A percentile compares a stretch with the other conserved stretches of the same genome.
Conservation (phyloP, 1,140 invertebrate species). For the Pantala flavescens region DNA sequence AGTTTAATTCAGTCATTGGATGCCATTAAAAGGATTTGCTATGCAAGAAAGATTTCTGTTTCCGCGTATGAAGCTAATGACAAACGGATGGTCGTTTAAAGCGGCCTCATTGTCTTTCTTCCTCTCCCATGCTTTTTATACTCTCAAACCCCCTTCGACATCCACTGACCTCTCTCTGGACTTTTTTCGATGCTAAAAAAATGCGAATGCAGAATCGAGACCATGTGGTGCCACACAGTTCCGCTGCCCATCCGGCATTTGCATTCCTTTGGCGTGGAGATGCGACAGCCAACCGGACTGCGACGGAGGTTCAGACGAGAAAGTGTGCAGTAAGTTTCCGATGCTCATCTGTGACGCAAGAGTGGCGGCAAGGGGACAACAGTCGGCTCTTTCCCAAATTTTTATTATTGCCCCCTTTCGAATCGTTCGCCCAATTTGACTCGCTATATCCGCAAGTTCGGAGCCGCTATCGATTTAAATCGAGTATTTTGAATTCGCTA, state of each 20-base stretch:
- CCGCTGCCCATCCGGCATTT: slow-evolving; percentile 34
- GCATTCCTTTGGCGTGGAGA: slow-evolving; percentile 27
- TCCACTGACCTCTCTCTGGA: neutral
- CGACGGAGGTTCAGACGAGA: slow-evolving; percentile 36
- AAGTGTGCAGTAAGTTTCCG: slow-evolving; percentile 29
- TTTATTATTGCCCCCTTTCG: too few relatives aligned
- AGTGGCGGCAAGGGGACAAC: too few relatives aligned
- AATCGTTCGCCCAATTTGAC: too few relatives aligned
- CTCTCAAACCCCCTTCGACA: neutral
- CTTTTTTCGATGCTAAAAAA: neutral
- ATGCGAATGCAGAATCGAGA: slow-evolving; percentile 12
- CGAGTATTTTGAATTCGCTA: too few relatives aligned
- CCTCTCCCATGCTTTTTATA: neutral
- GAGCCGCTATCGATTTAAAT: too few relatives aligned
- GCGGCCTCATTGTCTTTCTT: neutral
- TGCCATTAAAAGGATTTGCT: too few relatives aligned
- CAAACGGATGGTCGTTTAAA: too few relatives aligned
- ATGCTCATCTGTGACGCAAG: neutral
- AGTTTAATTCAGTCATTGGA: too few relatives aligned
- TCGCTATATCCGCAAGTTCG: too few relatives aligned
- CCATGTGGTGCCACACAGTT: slow-evolving; percentile 27
- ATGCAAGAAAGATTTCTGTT: too few relatives aligned
- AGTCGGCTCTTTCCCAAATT: too few relatives aligned
- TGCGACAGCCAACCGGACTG: slow-evolving; percentile 38
- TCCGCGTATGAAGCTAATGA: too few relatives aligned